phyloP scores from a whole-genome alignment of 2,888 invertebrate genomes.

The Napeogenes inachia region DNA sequence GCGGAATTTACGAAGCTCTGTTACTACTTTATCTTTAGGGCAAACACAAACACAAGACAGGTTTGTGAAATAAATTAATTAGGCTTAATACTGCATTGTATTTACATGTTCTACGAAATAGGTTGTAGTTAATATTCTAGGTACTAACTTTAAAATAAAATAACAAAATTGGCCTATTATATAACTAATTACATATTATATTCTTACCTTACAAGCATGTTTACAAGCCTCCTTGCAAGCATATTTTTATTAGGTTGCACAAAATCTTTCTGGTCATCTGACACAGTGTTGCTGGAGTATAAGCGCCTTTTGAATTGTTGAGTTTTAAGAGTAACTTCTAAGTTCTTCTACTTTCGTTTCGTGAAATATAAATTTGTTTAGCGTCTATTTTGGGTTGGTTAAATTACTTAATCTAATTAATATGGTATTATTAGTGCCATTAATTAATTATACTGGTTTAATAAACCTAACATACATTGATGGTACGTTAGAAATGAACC shows the following conservation, averaged over 20 bases:
- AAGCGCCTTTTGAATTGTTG: background rate
- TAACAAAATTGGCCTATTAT: too few relatives aligned
- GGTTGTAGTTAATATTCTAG: too few relatives aligned
- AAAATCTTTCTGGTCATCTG: too few relatives aligned
- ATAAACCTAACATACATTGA: background rate
- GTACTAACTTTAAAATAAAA: too few relatives aligned
- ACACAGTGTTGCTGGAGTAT: too few relatives aligned
- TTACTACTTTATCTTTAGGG: slow-evolving; percentile 25
- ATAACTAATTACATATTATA: too few relatives aligned
- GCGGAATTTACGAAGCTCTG: slow-evolving; percentile 31
- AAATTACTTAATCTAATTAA: slow-evolving; percentile 17
- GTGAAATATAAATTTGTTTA: slow-evolving; percentile 34
- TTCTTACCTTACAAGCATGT: too few relatives aligned
- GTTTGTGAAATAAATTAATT: background rate
- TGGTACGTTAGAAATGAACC: background rate
- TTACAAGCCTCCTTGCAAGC: too few relatives aligned
- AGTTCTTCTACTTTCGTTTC: slow-evolving; percentile 28
- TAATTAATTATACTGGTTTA: background rate
- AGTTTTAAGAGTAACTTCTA: slow-evolving; percentile 15
- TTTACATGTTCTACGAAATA: too few relatives aligned
- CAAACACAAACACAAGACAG: slow-evolving; percentile 7
- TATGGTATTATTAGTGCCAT: background rate
- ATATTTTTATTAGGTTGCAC: too few relatives aligned
- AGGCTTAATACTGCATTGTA: background rate
- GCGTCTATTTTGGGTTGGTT: slow-evolving; percentile 15